phyloP scores from a whole-genome alignment of 2,113 vertebrate genomes.

The Chunga burmeisteri region DNA sequence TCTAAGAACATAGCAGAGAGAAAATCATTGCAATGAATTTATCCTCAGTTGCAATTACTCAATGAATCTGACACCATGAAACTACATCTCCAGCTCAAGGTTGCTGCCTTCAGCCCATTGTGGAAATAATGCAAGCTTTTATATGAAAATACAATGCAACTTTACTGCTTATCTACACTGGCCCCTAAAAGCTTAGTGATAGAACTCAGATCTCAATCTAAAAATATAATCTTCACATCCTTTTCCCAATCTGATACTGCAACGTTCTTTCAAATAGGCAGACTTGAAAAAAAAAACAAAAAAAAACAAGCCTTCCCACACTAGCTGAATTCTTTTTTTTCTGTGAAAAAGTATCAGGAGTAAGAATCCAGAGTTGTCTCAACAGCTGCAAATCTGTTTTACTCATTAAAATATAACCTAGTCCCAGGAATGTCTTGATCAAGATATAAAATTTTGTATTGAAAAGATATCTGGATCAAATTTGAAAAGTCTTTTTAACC shows the following conservation, averaged over 20 bases:
- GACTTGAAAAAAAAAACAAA: not conserved
- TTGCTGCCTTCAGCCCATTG: not conserved
- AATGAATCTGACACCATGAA: not conserved
- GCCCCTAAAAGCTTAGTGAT: not conserved
- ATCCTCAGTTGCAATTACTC: not conserved
- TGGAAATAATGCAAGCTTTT: not conserved
- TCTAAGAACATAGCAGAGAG: not conserved
- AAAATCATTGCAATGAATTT: not conserved
- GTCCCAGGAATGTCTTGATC: not conserved
- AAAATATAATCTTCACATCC: not conserved
- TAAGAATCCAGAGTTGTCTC: not conserved
- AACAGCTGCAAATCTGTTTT: not conserved
- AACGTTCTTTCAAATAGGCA: not conserved
- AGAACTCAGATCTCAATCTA: not conserved
- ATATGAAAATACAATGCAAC: not conserved
- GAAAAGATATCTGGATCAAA: not conserved
- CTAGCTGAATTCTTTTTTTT: not conserved
- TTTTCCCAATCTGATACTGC: not conserved
- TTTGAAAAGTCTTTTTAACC: not conserved
- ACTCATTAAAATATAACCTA: not conserved
- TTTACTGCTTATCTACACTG: not conserved
- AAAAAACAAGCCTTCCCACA: not conserved
- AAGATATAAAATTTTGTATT: not conserved
- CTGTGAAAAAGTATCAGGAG: not conserved
- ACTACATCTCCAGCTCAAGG: not conserved